Conservation (phyloP, 2,888 invertebrate genomes). For the Operophtera brumata region DNA sequence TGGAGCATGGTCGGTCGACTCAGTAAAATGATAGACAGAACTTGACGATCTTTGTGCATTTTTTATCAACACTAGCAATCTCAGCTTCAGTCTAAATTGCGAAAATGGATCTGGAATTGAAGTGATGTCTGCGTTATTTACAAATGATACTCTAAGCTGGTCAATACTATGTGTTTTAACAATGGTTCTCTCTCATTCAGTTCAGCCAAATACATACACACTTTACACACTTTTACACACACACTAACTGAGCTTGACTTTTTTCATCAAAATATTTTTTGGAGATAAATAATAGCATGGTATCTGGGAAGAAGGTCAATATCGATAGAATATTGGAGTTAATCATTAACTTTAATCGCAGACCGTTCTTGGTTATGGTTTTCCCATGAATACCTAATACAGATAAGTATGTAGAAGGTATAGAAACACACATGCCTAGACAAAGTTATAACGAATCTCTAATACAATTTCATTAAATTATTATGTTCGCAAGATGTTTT, state of each 20-base stretch:
- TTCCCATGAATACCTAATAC: conserved; percentile 18
- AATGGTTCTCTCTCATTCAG: no score
- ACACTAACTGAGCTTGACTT: no score
- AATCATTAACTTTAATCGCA: conserved; percentile 6
- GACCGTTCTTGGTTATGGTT: background rate
- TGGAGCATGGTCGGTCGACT: conserved; percentile 32
- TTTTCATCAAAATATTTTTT: no score
- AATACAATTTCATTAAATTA: conserved; percentile 56
- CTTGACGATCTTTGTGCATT: conserved; percentile 14
- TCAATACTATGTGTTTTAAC: background rate
- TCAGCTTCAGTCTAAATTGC: conserved; percentile 23
- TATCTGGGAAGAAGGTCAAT: no score
- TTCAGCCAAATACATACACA: no score
- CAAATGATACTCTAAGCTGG: background rate
- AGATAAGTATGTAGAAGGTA: conserved; percentile 7
- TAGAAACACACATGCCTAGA: conserved; percentile 10
- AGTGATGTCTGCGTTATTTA: conserved; percentile 11
- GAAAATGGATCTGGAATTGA: conserved; percentile 27
- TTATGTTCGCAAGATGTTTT: conserved; percentile 37
- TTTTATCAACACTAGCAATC: conserved; percentile 18
- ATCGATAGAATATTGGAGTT: conserved; percentile 9
- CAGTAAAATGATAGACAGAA: conserved; percentile 23
- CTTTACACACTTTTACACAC: no score
- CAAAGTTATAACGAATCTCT: conserved; percentile 47
- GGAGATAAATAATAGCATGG: no score